phyloP scores from a whole-genome alignment of 2,797 vertebrate genomes.

The Pogoniulus pusillus region DNA sequence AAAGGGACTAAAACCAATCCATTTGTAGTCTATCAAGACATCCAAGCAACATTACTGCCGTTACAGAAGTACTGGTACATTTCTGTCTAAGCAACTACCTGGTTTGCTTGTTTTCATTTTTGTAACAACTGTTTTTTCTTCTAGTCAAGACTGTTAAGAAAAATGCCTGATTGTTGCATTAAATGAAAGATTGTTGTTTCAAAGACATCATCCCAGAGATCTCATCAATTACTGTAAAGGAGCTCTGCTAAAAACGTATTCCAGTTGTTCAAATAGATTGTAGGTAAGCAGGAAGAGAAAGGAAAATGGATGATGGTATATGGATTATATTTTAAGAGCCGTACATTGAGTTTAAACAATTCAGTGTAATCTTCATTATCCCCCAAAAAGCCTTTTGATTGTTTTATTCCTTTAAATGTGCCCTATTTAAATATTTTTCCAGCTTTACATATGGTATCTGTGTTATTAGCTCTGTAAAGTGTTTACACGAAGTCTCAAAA shows the following conservation, averaged over 20 bases:
- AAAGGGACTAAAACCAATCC: background rate
- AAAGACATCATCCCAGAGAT: slow-evolving; percentile 40
- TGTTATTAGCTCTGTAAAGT: slow-evolving; percentile 65
- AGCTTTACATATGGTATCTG: slow-evolving; percentile 41
- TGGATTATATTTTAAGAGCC: slow-evolving; percentile 58
- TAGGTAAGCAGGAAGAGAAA: slow-evolving; percentile 1
- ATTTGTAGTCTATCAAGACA: background rate
- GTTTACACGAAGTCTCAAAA: slow-evolving; percentile 49
- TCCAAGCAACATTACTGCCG: background rate
- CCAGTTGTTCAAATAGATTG: slow-evolving; percentile 13
- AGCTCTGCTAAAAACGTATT: slow-evolving; percentile 36
- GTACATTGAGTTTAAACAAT: slow-evolving; percentile 58
- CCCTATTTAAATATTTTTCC: slow-evolving; percentile 63
- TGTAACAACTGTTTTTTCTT: background rate
- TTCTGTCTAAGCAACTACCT: background rate
- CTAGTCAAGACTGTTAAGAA: background rate
- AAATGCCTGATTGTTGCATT: slow-evolving; percentile 5
- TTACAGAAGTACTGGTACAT: background rate
- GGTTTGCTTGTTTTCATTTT: slow-evolving; percentile 24
- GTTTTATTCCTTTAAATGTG: slow-evolving; percentile 65
- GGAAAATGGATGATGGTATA: slow-evolving; percentile 19
- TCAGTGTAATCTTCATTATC: slow-evolving; percentile 66
- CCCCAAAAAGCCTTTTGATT: slow-evolving; percentile 66
- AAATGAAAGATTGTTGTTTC: slow-evolving; percentile 44
- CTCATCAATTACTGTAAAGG: slow-evolving; percentile 1